These are phyloP conservation scores for Drosophila nr. fundita DNA, from an alignment of 2,888 invertebrate genomes.

Conservation along the genomic window DNA sequence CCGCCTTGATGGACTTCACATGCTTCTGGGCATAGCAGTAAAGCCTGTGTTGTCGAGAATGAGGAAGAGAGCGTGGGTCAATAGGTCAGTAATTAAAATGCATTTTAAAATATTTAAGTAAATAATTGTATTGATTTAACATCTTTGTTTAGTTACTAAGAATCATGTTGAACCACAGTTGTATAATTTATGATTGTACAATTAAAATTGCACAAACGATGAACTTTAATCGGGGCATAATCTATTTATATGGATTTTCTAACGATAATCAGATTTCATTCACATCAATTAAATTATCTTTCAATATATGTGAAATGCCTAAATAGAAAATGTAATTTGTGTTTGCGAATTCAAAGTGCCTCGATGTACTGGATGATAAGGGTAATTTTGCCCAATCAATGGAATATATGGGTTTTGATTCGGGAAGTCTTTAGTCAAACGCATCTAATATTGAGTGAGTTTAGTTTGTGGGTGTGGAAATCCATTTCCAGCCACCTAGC, in stretches of 20 bases:
- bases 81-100: not conserved
- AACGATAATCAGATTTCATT: not conserved
- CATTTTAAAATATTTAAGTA: not conserved
- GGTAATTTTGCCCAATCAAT: not conserved
- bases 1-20: constrained; percentile 96
- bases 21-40: constrained; percentile 99
- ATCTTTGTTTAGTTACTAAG: too few species aligned
- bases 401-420: not conserved
- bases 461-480: not conserved
- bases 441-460: not conserved
- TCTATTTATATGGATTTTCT: not conserved
- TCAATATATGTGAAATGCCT: not conserved
- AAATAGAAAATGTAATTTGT: not conserved
- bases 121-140: not conserved
- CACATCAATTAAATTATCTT: not conserved
- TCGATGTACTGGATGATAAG: too few species aligned
- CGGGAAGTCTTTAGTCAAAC: not conserved
- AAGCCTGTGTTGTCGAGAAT: constrained; percentile 87
- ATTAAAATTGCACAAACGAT: not conserved
- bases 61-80: not conserved
- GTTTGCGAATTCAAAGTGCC: not conserved
- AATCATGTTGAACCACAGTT: not conserved
- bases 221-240: not conserved
- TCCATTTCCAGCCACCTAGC: constrained; percentile 3
- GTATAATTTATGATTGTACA: not conserved